phyloP scores from a whole-genome alignment of 2,113 vertebrate genomes.

The Suricata suricatta region DNA sequence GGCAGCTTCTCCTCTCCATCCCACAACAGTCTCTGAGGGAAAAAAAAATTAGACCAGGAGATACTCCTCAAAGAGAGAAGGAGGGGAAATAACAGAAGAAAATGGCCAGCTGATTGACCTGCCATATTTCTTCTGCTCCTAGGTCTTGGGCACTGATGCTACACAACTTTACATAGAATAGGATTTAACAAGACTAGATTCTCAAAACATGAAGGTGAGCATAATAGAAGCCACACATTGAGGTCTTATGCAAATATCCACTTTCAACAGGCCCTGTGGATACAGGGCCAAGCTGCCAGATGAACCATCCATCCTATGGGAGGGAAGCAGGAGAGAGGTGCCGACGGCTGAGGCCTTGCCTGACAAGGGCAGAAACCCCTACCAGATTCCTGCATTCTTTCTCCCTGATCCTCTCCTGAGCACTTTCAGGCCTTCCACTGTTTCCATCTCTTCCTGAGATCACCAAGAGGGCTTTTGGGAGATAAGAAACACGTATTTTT shows the following conservation, averaged over 20 bases:
- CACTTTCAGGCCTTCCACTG: background rate
- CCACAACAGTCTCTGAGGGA: background rate
- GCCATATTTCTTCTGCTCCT: background rate
- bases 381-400: background rate
- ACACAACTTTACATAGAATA: background rate
- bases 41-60: background rate
- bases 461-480: background rate
- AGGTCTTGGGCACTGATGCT: background rate
- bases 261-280: background rate
- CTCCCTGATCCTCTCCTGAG: background rate
- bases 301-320: background rate
- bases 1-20: background rate
- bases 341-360: background rate
- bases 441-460: background rate
- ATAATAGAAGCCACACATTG: background rate
- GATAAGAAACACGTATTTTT: background rate
- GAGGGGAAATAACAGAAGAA: background rate
- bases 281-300: background rate
- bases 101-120: background rate
- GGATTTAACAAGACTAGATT: conserved; percentile 32
- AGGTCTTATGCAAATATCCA: background rate
- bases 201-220: background rate
- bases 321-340: background rate
- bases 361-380: background rate
- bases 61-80: background rate